A percentile compares a stretch with the other conserved stretches of the same genome.
phyloP scores from a whole-genome alignment of 2,797 vertebrate species.

The Lutjanus argentimaculatus region DNA sequence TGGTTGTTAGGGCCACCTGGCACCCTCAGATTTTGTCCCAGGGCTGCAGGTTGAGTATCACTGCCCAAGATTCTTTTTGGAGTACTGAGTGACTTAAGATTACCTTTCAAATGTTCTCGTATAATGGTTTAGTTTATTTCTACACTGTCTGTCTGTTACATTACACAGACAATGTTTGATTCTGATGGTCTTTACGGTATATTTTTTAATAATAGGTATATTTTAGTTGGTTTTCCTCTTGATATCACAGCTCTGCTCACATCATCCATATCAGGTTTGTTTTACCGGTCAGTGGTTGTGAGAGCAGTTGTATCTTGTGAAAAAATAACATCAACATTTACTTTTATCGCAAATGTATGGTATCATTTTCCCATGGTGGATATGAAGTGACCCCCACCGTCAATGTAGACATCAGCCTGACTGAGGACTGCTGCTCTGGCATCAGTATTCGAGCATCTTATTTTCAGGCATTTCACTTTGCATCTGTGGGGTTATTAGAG shows the following conservation, averaged over 20 bases:
- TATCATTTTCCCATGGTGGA: conserved; percentile 29
- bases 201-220: background rate
- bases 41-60: too few species aligned
- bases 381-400: conserved; percentile 12
- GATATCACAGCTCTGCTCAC: background rate
- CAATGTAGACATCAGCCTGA: background rate
- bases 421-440: background rate
- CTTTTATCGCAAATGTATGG: background rate
- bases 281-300: background rate
- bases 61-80: background rate
- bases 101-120: background rate
- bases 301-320: conserved; percentile 2
- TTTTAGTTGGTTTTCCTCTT: background rate
- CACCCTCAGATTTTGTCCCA: too few species aligned
- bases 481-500: background rate
- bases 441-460: background rate
- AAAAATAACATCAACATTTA: background rate
- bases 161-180: background rate
- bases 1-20: too few species aligned
- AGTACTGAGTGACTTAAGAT: background rate
- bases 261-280: background rate
- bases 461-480: background rate
- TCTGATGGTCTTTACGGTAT: background rate
- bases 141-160: background rate
- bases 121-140: background rate